A percentile compares a stretch with the other conserved stretches of the same genome.
Evolutionary conservation across 2,888 invertebrate species (phyloP).

Genomic region (Clusia tigrina): DNA sequence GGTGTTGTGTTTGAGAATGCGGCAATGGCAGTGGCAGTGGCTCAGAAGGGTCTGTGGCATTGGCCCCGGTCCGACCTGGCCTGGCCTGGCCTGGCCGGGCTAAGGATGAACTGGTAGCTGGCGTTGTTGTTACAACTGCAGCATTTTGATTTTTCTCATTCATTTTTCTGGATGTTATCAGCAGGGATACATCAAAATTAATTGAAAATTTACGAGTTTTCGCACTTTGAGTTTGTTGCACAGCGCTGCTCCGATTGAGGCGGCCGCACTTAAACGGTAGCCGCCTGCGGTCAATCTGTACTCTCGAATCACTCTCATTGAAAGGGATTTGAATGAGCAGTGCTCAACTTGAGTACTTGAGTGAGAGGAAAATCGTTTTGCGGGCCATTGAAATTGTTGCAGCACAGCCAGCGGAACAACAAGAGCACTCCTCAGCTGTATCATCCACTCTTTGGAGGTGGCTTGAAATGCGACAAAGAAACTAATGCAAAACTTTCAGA

Average conservation of each 20-base stretch:
- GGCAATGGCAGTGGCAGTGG: too few species aligned
- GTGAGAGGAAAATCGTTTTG: too few species aligned
- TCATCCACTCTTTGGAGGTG: too few species aligned
- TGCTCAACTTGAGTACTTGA: too few species aligned
- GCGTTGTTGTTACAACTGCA: background rate
- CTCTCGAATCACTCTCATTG: conserved; percentile 17
- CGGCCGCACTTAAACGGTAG: conserved; percentile 34
- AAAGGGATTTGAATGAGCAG: background rate
- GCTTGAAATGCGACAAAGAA: background rate
- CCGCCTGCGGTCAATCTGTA: conserved; percentile 38
- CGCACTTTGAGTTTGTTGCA: conserved; percentile 36
- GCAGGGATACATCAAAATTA: conserved; percentile 46
- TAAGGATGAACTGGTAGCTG: background rate
- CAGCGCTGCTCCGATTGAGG: background rate
- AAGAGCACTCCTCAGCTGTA: too few species aligned
- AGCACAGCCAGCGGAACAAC: background rate
- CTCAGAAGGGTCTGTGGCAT: too few species aligned
- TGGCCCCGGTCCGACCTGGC: too few species aligned
- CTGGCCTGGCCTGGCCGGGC: background rate
- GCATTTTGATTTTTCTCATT: background rate
- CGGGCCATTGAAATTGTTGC: too few species aligned
- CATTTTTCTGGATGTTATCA: conserved; percentile 39
- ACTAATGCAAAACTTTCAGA: background rate
- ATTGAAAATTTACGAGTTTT: conserved; percentile 48
- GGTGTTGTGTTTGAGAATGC: too few species aligned